Evolutionary conservation across 2,113 vertebrate genomes (phyloP), one percentile per base, ranked within the genome.

Genomic region (Gila orcuttii): DNA sequence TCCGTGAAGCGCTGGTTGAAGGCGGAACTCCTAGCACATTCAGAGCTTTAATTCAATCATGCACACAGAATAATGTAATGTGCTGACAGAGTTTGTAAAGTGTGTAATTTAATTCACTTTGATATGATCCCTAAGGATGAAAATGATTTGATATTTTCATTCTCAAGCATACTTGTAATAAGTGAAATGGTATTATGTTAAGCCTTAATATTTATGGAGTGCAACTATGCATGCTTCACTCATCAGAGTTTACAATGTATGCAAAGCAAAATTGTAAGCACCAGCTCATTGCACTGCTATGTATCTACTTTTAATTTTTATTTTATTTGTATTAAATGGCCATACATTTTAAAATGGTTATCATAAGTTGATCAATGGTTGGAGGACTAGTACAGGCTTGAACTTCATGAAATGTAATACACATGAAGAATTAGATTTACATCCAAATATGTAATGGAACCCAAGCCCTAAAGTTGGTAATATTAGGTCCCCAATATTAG

Each of bases 31-130:
- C 31, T 23, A 3, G 23, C 39, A 64, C 13, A 60, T 60, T 36
- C 36, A 42, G 23, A 62, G 36, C 36, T 62, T 80, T 80, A 45
- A 62, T 79, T 79, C 23, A 79, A 80, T 80, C 57, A 79, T 79
- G 36, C 10, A 17, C 3, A 45, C 12, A 62, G 36, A 60, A 79
- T 62, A 79, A 79, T 62, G 59, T 62, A 79, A 79, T 62, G 59
- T 45, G 55, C 10, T 62, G 57, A 79, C 55, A 42, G 36, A 42
- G 57, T 79, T 80, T 45, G 21, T 10, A 39, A 79, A 60, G 19
- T 60, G 36, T 79, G 28, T 60, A 79, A 80, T 25, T 21, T 39
- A 42, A 79, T 79, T 25, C 57, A 62, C 33, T 79, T 15, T 79
- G 21, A 42, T 42, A 2, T 60, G 36, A 80, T 42, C 78, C 78